Base-by-base conservation (phyloP, 2,888 invertebrate genomes). In the Agonopterix subpropinquella region DNA sequence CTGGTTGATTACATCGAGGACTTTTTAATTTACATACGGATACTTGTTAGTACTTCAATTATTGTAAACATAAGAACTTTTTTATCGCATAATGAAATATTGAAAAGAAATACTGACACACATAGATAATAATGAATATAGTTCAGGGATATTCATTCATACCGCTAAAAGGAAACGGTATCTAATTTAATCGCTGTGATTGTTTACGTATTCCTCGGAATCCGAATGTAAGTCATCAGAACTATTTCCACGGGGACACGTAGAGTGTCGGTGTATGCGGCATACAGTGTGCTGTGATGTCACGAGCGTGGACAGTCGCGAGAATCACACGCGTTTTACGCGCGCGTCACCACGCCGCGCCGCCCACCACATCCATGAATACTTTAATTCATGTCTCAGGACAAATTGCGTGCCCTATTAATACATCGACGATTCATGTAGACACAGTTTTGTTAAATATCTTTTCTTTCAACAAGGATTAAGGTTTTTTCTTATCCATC, bases 191-290 rank as follows among this genome's bases (percentile, higher is more conserved):
- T 62, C 58, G 51, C 61, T 54, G 64, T 61, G 66, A 77, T 74
- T 80, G 73, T 77, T 80, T 76, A 76, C 70, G 69, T 70, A 64
- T 73, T 63, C 67, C 64, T 55, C 57, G 72, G 74, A 73, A 79
- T 73, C 63, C 55, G 59, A 69, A 68, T 76, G 70, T 77, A 76
- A 76, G 73, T 81, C 79, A 84, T 75, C 74, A 71, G 58, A 59
- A 83, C 82, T 87, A 86, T 86, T 85, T 83, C 70, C 72, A 82
- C 67, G 73, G 57, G 63, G 71, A 72, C 72, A 77, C 73, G 74
- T 76, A 71, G 59, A 65, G 63, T 53, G 56, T 58, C 55, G 62
- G 62, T 62, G 64, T 62, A 57, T 61, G 64, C 57, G 62, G 46
- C 28, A 37, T 45, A 13, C 37, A 10, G 15, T 4, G 15, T 39